Evolutionary conservation across 1,140 invertebrate species (phyloP).

Genomic region (Halotydeus destructor): DNA sequence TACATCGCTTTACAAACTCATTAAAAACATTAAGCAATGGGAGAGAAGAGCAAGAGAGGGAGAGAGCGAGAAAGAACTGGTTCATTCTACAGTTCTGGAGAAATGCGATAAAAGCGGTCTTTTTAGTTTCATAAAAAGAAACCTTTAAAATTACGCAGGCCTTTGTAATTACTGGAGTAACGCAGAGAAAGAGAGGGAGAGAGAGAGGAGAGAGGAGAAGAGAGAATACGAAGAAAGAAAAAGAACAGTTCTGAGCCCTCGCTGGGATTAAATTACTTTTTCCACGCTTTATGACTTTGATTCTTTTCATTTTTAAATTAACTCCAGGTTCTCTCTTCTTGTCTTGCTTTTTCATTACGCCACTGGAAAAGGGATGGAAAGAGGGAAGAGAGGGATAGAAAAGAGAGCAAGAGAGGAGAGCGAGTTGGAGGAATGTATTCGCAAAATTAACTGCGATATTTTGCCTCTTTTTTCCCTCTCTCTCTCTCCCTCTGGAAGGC

Average conservation of each 20-base stretch:
- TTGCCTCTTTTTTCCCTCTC: too few species aligned
- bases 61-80: too few species aligned
- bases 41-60: too few species aligned
- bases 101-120: conserved; percentile 2
- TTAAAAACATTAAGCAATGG: conserved; percentile 6
- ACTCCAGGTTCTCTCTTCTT: background rate
- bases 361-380: too few species aligned
- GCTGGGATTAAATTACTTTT: conserved; percentile 16
- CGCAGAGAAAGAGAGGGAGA: too few species aligned
- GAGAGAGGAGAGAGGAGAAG: background rate
- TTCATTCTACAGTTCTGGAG: background rate
- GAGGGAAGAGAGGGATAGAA: too few species aligned
- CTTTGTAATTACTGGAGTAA: conserved; percentile 9
- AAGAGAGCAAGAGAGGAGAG: too few species aligned
- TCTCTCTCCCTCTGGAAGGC: too few species aligned
- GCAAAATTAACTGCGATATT: too few species aligned
- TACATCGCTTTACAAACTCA: conserved; percentile 4
- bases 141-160: background rate
- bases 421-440: too few species aligned
- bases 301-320: conserved; percentile 7
- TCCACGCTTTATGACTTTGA: conserved; percentile 13
- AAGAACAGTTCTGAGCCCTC: background rate
- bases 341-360: background rate
- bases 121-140: conserved; percentile 2
- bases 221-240: background rate